Conservation (phyloP, 2,888 invertebrate genomes). For the Nomada ruficornis region DNA sequence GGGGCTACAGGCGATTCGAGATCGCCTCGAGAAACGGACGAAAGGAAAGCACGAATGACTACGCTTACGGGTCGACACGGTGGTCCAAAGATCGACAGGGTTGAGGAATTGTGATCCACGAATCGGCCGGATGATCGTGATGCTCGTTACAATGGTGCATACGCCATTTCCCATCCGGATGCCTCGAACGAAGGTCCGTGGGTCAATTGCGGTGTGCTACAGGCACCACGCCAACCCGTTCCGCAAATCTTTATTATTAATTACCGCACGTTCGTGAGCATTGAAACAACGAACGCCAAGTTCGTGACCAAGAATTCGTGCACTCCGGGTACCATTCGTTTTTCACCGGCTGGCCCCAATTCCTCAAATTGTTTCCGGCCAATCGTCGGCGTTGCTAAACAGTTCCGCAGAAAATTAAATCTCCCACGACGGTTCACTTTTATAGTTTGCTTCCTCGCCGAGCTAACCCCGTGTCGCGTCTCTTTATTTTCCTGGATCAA, state of each 20-base stretch:
- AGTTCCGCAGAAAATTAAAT: neutral
- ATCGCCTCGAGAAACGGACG: neutral
- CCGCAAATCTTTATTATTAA: conserved; percentile 48
- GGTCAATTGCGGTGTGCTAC: conserved; percentile 5
- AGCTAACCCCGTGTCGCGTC: neutral
- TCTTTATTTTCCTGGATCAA: conserved; percentile 1
- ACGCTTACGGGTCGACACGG: neutral
- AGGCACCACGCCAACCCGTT: conserved; percentile 34
- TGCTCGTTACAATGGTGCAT: conserved; percentile 8
- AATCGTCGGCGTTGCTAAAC: neutral
- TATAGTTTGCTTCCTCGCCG: neutral
- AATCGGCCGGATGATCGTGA: neutral
- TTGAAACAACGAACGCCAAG: conserved; percentile 21
- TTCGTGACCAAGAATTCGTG: conserved; percentile 14
- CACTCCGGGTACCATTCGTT: neutral
- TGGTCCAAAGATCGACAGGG: neutral
- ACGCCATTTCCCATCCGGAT: conserved; percentile 22
- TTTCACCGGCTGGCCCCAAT: neutral
- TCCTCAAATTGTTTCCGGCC: neutral
- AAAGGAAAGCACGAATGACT: too few species aligned
- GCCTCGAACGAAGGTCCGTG: conserved; percentile 14
- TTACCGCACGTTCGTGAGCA: conserved; percentile 32
- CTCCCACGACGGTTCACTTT: neutral
- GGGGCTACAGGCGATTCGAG: conserved; percentile 19
- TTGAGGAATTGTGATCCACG: neutral